Base-by-base conservation (phyloP, 2,113 vertebrate genomes). In the Lepisosteus oculatus region DNA sequence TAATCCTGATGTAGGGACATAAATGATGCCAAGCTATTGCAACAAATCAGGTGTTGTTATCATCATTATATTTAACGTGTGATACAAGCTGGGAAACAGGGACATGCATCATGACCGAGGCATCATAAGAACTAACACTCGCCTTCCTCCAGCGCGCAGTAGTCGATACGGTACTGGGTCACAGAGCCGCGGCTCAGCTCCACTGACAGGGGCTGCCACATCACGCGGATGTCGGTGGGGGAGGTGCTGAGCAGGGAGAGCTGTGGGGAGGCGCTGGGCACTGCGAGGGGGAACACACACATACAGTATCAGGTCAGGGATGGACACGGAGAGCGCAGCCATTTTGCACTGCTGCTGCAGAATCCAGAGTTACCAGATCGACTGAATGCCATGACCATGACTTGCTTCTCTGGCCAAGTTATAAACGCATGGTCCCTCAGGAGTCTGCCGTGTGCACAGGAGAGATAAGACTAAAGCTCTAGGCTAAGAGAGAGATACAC, bases 121-220 rank as follows among this genome's bases (percentile, higher is more conserved):
- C 17, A 29, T 29, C 17, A 29, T 29, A 29, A 29, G 17, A 29
- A 29, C 17, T 29, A 29, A 74, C 42, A 72, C 94, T 92, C 85
- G 98, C 97, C 89, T 83, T 96, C 93, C 79, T 93, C 95, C 81
- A 94, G 83, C 13, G 92, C 81, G 82, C 92, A 86, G 72, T 96
- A 96, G 74, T 99, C 95, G 0, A 99, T 94, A 85, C 93, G 96
- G 85, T 99, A 98, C 79, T 93, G 92, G 0, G 87, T 93, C 79
- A 99, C 91, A 68, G 90, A 91, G 77, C 97, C 96, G 0, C 96
- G 89, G 76, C 95, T 97, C 78, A 95, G 86, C 85, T 93, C 90
- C 0, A 88, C 85, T 67, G 94, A 94, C 73, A 94, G 90, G 0
- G 95, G 97, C 75, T 94, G 91, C 97, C 97, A 99, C 0, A 90